Base-by-base conservation (phyloP, 1,140 invertebrate genomes). In the Lasaia peninsularis region DNA sequence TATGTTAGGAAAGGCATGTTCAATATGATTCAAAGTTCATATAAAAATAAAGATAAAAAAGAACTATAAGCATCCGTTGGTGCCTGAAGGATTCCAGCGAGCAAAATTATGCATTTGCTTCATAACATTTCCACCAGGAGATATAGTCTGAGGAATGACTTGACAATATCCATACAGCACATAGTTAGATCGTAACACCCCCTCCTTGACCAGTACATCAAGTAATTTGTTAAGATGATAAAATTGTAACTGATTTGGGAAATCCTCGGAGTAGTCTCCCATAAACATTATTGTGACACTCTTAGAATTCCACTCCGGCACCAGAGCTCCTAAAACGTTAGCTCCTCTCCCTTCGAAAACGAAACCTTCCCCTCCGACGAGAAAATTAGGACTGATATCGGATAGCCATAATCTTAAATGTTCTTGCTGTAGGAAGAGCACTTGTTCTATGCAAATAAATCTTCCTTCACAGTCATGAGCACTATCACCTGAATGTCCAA, bases 211-310 rank as follows among this genome's bases (percentile, higher is more conserved):
- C 1, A 86, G 58, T 11, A 55, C 54, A 6, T 78, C 50, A 4
- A 86, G 52, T 0, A 86, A 59, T 8, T 69, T 62, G 5, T 67
- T 75, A 1, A 82, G 14, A 32, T 80, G 63, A 10, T 78, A 65
- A 16, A 83, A 73, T 44, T 86, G 81, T 2, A n/a, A 31, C 7
- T 67, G 16, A 40, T 65, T 52, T 1, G 73, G 60, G 7, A 53
- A 8, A 28, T 71, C 62, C 2, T 31, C 40, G 0, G 55, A 63
- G 40, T 82, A 87, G 50, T 87, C 73, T 21, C 84, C 84, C 6
- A 87, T 44, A 54, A 85, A 87, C 78, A 83, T 83, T n/a, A 87
- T 67, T 5, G 64, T 74, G 11, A 87, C 73, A 56, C 73, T 72
- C 54, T 35, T 77, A 3, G 21, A 31, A 28, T 87, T 85, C 63